These are phyloP conservation scores for Frankliniella intonsa DNA, from an alignment of 2,888 invertebrate species.

Conservation along the genomic window DNA sequence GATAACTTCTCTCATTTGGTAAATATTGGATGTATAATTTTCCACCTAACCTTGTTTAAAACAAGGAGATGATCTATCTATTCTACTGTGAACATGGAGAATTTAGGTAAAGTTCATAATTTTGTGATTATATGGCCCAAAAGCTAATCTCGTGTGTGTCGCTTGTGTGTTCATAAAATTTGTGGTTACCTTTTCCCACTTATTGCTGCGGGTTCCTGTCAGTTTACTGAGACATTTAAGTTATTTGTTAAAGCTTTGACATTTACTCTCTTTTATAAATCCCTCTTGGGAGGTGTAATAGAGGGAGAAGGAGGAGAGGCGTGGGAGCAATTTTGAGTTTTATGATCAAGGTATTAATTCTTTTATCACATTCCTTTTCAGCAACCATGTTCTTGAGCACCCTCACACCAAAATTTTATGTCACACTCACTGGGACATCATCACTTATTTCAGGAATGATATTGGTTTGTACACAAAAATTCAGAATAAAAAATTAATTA, in stretches of 20 bases:
- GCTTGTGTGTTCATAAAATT: too few species aligned
- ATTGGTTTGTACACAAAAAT: slow-evolving; percentile 48
- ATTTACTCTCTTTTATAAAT: neutral
- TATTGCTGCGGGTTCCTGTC: too few species aligned
- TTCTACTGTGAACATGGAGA: neutral
- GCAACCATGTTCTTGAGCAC: slow-evolving; percentile 88
- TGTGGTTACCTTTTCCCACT: too few species aligned
- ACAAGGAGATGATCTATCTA: neutral
- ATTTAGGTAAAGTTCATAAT: neutral
- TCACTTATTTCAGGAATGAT: slow-evolving; percentile 91
- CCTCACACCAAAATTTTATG: slow-evolving; percentile 96
- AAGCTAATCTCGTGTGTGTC: too few species aligned
- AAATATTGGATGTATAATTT: neutral
- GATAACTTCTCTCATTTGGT: too few species aligned
- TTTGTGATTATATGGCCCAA: neutral
- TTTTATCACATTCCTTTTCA: slow-evolving; percentile 35
- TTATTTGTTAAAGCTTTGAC: neutral
- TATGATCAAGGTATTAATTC: neutral
- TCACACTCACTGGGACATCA: slow-evolving; percentile 95
- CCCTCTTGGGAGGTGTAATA: too few species aligned
- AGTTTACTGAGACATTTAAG: too few species aligned
- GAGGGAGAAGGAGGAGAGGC: too few species aligned
- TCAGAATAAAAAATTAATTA: neutral
- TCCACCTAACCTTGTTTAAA: neutral
- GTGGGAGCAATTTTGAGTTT: too few species aligned